Evolutionary conservation across 2,888 invertebrate species (phyloP).

Genomic region (Seladonia tumulorum): DNA sequence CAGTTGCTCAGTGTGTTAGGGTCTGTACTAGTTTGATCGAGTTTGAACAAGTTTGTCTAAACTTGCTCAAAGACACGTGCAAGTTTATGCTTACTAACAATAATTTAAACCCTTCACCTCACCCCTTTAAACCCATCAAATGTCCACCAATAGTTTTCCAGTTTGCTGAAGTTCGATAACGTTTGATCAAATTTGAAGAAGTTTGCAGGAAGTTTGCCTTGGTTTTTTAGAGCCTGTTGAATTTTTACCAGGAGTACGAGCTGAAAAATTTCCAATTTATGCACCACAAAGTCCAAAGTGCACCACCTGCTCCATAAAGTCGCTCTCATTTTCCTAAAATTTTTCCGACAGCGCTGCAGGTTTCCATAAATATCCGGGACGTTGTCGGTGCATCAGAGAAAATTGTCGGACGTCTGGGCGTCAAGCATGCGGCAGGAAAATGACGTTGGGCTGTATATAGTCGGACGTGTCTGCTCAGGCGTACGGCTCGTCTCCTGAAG

Average conservation of each 20-base stretch:
- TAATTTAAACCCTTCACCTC: too few relatives aligned
- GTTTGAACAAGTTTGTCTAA: neutral
- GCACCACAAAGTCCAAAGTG: too few relatives aligned
- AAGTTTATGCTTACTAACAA: too few relatives aligned
- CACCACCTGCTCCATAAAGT: neutral
- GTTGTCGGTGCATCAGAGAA: neutral
- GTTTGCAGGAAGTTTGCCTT: too few relatives aligned
- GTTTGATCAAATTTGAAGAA: too few relatives aligned
- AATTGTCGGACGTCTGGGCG: neutral
- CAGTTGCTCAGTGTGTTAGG: too few relatives aligned
- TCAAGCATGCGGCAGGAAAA: neutral
- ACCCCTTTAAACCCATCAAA: too few relatives aligned
- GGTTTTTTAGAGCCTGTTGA: too few relatives aligned
- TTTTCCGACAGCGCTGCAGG: neutral
- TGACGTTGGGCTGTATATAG: neutral
- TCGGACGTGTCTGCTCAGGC: conserved; percentile 16
- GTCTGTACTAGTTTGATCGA: neutral
- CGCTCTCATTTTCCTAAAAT: neutral
- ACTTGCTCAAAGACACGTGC: neutral
- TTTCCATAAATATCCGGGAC: neutral
- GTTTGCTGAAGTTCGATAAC: too few relatives aligned
- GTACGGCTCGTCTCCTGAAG: conserved; percentile 16
- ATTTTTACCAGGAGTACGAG: too few relatives aligned
- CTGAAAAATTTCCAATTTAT: neutral
- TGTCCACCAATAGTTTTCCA: too few relatives aligned